phyloP scores from a whole-genome alignment of 2,888 invertebrate genomes.

The Torymus texanus region DNA sequence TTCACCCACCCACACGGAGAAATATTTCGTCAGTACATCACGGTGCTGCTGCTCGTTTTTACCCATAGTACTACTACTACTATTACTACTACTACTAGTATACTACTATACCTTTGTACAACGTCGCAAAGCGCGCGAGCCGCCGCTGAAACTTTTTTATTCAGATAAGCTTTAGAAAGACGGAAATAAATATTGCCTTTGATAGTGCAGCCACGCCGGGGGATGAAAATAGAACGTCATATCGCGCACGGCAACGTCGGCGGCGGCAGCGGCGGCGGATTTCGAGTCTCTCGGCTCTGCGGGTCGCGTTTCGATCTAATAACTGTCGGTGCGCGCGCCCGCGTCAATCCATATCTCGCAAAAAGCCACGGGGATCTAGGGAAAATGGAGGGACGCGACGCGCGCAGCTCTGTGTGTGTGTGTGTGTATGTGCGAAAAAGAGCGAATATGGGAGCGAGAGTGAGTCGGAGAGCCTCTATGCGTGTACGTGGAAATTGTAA shows the following conservation, averaged over 20 bases:
- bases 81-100: no score
- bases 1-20: no score
- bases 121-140: slow-evolving; percentile 2
- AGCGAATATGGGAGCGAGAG: neutral
- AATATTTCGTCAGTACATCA: no score
- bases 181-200: slow-evolving; percentile 52
- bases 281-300: neutral
- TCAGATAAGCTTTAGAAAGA: slow-evolving; percentile 41
- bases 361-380: slow-evolving; percentile 28
- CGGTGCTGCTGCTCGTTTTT: no score
- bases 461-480: neutral
- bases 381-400: neutral
- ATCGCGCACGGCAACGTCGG: slow-evolving; percentile 30
- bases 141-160: slow-evolving; percentile 40
- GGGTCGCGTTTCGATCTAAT: slow-evolving; percentile 46
- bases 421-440: no score
- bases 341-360: slow-evolving; percentile 44
- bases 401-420: neutral
- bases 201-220: slow-evolving; percentile 19
- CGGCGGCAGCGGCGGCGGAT: neutral
- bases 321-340: slow-evolving; percentile 34
- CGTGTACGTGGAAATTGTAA: neutral
- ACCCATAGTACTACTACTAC: no score
- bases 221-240: slow-evolving; percentile 46
- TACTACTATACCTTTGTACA: neutral